A percentile compares a stretch with the other conserved stretches of the same genome.
Conservation (phyloP, 2,888 invertebrate genomes). For the Scaptomyza caliginosa region DNA sequence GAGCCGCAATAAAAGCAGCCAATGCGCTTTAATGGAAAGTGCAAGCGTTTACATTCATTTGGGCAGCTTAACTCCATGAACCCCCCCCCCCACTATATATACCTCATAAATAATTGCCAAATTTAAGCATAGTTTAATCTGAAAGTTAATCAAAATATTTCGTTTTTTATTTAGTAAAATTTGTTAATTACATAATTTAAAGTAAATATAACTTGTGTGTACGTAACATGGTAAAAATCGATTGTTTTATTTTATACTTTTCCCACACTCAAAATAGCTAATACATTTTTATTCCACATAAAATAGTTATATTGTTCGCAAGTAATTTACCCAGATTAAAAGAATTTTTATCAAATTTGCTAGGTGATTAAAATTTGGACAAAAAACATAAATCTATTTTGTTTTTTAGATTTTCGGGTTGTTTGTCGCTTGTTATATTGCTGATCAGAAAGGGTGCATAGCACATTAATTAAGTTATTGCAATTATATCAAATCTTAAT, state of each 20-base stretch:
- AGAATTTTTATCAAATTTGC: too few relatives aligned
- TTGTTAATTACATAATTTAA: background rate
- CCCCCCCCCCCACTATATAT: background rate
- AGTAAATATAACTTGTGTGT: background rate
- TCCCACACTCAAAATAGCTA: background rate
- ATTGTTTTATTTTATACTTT: too few relatives aligned
- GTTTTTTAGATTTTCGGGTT: too few relatives aligned
- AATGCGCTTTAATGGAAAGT: slow-evolving; percentile 34
- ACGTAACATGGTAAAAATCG: background rate
- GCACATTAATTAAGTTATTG: too few relatives aligned
- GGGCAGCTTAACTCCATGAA: slow-evolving; percentile 29
- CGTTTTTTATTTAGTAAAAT: background rate
- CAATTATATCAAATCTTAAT: too few relatives aligned
- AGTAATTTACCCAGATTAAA: background rate
- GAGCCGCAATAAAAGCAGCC: slow-evolving; percentile 47
- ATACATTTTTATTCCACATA: too few relatives aligned
- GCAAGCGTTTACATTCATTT: slow-evolving; percentile 27
- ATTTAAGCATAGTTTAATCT: slow-evolving; percentile 12
- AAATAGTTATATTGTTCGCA: too few relatives aligned
- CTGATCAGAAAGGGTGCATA: too few relatives aligned
- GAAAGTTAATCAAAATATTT: background rate
- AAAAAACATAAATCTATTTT: too few relatives aligned
- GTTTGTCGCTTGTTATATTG: too few relatives aligned
- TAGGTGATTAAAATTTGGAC: too few relatives aligned
- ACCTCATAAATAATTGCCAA: slow-evolving; percentile 22